Evolutionary conservation across 2,888 invertebrate genomes (phyloP), one percentile per base, ranked within the genome.

Genomic region (Lithosia quadra): DNA sequence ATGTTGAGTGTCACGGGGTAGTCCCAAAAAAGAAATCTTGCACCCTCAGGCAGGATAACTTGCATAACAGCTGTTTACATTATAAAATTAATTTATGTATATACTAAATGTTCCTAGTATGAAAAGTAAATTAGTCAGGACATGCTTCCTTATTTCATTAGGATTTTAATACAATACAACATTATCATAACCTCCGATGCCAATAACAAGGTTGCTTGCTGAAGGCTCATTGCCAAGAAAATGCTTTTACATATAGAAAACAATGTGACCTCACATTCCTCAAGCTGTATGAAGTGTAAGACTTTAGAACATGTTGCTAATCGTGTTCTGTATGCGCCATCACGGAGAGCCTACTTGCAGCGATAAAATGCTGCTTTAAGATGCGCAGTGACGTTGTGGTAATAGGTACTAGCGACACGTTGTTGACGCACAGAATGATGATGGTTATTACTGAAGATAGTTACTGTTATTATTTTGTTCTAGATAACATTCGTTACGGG

Each of bases 291-390:
- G 82, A 85, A 85, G 79, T 80, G 84, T 85, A 84, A 85, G 82
- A 86, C 85, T 88, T 86, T 86, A 84, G 82, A 88, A 84, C 86
- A 85, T 86, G 86, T 88, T 88, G 91, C 90, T 92, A 93, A 92
- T 93, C 90, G 90, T 72, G 83, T 76, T 80, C 76, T 84, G 90
- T 91, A 93, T 93, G 93, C 93, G 83, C 80, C 88, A 89, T 86
- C 93, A 93, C 92, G 93, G 77, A 88, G 74, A 59, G 61, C 70
- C 66, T 81, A 82, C 81, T 80, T 67, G 79, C 71, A 75, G 80
- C 84, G 78, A 80, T 91, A 91, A 91, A 84, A 88, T 83, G 75
- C 67, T 81, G 86, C 86, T 80, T 71, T 60, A 65, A 68, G 63
- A 65, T 64, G 67, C 76, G 74, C 21, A 21, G 21, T 22, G 28